phyloP scores from a whole-genome alignment of 2,113 vertebrate genomes.

The Crocuta crocuta region DNA sequence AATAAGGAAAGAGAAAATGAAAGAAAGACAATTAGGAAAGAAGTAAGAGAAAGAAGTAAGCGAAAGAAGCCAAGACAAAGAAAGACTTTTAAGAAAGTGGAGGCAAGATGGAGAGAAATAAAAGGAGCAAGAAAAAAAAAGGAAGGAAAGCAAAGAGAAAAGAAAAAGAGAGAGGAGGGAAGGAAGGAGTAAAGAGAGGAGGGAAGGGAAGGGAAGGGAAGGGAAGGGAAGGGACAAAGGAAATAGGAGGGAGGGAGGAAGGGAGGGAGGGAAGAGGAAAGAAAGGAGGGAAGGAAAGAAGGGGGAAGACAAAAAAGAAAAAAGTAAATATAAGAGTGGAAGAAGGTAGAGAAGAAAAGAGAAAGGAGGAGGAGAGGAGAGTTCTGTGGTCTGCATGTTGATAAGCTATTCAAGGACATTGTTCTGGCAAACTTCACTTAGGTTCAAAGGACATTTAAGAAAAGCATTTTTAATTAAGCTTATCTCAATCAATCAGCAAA shows the following conservation, averaged over 20 bases:
- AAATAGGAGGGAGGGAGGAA: accelerated
- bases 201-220: no score
- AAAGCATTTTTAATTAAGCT: constrained; percentile 1
- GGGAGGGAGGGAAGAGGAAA: accelerated
- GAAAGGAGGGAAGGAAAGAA: neutral
- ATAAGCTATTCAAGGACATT: neutral
- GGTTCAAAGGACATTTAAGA: neutral
- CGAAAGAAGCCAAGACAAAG: neutral
- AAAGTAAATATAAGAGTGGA: neutral
- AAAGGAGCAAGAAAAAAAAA: neutral
- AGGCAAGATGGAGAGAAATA: neutral
- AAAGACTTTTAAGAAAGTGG: neutral
- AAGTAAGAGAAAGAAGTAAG: neutral
- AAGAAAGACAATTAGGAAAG: neutral
- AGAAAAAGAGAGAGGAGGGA: no score
- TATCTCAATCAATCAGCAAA: neutral
- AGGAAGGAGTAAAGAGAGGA: neutral
- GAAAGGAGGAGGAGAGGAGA: neutral
- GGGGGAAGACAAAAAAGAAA: accelerated
- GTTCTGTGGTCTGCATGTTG: no score
- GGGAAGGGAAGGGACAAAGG: neutral
- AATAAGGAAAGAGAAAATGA: neutral
- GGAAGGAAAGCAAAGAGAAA: neutral
- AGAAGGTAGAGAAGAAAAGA: neutral
- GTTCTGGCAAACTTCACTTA: neutral